Conservation (phyloP, 2,113 vertebrate species). For the Trogon surrucura region DNA sequence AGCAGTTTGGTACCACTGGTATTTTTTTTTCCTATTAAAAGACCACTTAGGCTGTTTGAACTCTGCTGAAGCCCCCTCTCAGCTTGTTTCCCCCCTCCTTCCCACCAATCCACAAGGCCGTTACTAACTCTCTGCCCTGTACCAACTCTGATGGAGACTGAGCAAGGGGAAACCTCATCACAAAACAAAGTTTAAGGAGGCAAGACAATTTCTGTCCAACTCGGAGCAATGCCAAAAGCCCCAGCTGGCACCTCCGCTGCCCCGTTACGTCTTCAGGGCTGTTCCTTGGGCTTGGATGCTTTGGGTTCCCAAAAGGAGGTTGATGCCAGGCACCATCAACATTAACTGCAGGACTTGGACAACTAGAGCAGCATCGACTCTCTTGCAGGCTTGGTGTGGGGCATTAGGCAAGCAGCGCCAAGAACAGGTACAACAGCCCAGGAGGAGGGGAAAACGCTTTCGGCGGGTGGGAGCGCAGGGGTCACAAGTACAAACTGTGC, state of each 20-base stretch:
- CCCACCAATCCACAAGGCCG: accelerated
- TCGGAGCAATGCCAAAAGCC: not conserved
- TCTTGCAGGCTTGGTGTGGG: not conserved
- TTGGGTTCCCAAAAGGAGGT: not conserved
- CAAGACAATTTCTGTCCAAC: not conserved
- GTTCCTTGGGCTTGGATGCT: not conserved
- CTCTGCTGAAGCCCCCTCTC: not conserved
- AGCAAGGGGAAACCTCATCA: not conserved
- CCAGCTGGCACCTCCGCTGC: not conserved
- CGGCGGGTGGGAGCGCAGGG: accelerated
- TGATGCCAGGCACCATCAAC: not conserved
- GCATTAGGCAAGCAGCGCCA: not conserved
- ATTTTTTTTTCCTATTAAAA: not conserved
- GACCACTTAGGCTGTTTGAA: no score
- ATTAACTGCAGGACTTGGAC: not conserved
- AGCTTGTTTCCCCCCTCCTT: not conserved
- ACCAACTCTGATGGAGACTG: not conserved
- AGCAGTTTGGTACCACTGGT: not conserved
- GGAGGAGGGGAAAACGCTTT: not conserved
- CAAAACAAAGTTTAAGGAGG: not conserved
- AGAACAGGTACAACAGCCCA: accelerated
- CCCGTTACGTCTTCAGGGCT: not conserved
- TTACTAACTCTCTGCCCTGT: not conserved
- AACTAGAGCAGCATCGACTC: not conserved
- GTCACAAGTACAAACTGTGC: accelerated